Evolutionary conservation across 2,888 invertebrate genomes (phyloP).

Genomic region (Schizotus pectinicornis): DNA sequence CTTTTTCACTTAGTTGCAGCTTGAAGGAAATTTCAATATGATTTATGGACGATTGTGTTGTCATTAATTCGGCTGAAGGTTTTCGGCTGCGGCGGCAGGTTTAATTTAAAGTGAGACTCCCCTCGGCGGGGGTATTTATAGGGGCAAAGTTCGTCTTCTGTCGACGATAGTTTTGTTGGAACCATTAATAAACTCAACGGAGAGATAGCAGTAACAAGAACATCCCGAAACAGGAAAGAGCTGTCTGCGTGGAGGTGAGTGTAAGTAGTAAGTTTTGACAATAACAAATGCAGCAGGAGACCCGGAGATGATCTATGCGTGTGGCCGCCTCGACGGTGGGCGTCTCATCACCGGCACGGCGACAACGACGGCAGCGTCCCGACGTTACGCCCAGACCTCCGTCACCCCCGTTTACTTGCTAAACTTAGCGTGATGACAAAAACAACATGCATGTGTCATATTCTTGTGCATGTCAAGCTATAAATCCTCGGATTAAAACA

Average conservation of each 20-base stretch:
- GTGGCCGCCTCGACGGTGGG: constrained; percentile 47
- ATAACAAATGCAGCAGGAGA: constrained; percentile 39
- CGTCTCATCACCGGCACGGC: constrained; percentile 34
- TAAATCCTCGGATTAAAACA: constrained; percentile 37
- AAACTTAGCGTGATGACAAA: constrained; percentile 50
- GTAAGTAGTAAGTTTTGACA: constrained; percentile 39
- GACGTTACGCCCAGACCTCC: constrained; percentile 24
- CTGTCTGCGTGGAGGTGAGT: constrained; percentile 36
- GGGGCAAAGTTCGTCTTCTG: constrained; percentile 19
- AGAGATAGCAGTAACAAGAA: constrained; percentile 30
- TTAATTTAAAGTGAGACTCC: constrained; percentile 22
- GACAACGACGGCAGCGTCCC: constrained; percentile 28
- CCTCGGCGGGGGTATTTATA: constrained; percentile 24
- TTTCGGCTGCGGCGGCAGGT: not conserved
- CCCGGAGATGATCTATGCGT: constrained; percentile 49
- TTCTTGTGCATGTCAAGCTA: constrained; percentile 34
- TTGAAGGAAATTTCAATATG: not conserved
- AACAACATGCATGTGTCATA: constrained; percentile 42
- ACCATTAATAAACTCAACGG: constrained; percentile 27
- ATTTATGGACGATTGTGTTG: constrained; percentile 12
- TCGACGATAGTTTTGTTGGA: constrained; percentile 19
- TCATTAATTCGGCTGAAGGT: not conserved
- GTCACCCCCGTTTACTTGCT: constrained; percentile 47
- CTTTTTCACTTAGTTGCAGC: too few relatives aligned
- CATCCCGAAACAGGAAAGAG: constrained; percentile 38